Evolutionary conservation across 2,888 invertebrate genomes (phyloP), one percentile per base, ranked within the genome.

Genomic region (Sabellastarte sp.): DNA sequence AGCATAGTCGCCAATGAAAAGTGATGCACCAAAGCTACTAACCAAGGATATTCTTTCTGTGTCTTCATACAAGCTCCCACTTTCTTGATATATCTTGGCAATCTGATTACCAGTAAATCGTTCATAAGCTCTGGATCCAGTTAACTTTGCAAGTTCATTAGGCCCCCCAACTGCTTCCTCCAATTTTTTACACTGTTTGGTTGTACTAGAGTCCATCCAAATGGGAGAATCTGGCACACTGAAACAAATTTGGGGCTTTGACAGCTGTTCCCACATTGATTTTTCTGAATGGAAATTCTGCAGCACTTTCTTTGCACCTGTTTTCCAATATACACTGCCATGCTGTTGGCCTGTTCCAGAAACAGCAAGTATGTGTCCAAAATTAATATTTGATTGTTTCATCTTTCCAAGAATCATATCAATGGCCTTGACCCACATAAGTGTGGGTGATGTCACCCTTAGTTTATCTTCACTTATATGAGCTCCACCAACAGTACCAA

Each of bases 161-260:
- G 90, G 82, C 2, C 92, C 95, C 2, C 95, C 95, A 10, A 93
- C 87, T 28, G 88, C 89, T 31, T 89, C 88, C 84, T 97, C 96
- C 66, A 98, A 85, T 68, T 89, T 87, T 66, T 86, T 85, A 80
- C 95, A 95, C 78, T 93, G 90, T 50, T 86, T 84, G 0, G 87
- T 87, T 72, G 89, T 94, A 72, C 91, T 93, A 2, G 92, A 91
- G 84, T 98, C 97, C 94, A 96, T 94, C 98, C 98, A 98, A 24
- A 96, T 90, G 0, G 98, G 97, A 10, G 94, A 92, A 70, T 92
- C 89, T 0, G 87, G 84, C 0, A 92, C 81, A 20, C 92, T 89
- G 83, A 98, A 98, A 41, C 41, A 41, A 10, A 20, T 15, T 41
- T 10, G 10, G 10, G 41, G 41, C 10, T 20, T 15, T 10, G 41